A percentile compares a stretch with the other conserved stretches of the same genome.
These are phyloP conservation scores for Drosophila infuscata DNA, from an alignment of 2,888 invertebrate species.

Conservation along the genomic window DNA sequence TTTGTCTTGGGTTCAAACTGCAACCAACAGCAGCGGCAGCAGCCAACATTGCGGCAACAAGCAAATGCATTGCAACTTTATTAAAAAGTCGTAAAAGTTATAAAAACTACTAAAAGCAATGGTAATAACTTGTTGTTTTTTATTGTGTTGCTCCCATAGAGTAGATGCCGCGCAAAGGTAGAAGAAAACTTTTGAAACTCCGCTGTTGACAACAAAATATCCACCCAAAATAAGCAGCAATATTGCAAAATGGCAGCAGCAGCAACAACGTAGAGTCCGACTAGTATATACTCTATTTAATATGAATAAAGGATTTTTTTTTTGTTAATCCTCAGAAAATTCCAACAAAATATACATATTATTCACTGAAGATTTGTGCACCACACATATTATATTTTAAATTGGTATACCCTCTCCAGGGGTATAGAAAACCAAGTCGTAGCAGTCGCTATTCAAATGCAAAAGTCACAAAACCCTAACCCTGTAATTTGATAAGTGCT, in stretches of 20 bases:
- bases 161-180: constrained; percentile 46
- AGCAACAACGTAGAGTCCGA: not conserved
- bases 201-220: constrained; percentile 37
- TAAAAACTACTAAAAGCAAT: constrained; percentile 78
- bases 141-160: constrained; percentile 47
- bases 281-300: not conserved
- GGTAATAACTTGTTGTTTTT: constrained; percentile 77
- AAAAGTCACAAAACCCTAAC: constrained; percentile 17
- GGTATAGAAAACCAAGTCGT: not conserved
- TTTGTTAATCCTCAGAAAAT: not conserved
- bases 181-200: constrained; percentile 47
- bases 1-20: constrained; percentile 66
- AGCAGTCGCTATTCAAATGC: constrained; percentile 16
- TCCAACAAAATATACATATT: not conserved
- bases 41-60: constrained; percentile 47
- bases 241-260: not conserved
- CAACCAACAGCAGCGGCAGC: constrained; percentile 1
- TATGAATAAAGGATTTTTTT: not conserved
- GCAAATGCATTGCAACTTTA: constrained; percentile 78
- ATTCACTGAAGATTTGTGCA: not conserved
- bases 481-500: constrained; percentile 56
- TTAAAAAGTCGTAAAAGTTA: constrained; percentile 81
- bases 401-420: not conserved
- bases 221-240: constrained; percentile 3
- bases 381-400: not conserved